Conservation (phyloP, 2,888 invertebrate species). For the Apodemia duryi region DNA sequence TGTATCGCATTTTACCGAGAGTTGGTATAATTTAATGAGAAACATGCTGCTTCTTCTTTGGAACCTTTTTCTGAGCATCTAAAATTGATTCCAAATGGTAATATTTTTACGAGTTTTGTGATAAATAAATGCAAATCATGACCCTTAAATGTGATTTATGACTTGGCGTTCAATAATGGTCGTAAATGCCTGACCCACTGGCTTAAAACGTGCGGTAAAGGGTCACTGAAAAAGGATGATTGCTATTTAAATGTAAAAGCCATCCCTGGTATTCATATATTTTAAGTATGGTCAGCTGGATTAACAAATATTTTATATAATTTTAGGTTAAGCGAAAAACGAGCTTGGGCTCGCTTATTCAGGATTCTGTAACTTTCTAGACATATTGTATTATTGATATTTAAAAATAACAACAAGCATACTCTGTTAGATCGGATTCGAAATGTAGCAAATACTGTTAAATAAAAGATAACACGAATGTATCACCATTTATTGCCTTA, state of each 20-base stretch:
- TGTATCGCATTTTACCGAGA: too few species aligned
- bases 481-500: too few species aligned
- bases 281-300: slow-evolving; percentile 1
- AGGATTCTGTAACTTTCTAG: too few species aligned
- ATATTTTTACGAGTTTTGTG: not conserved
- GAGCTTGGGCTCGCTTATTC: too few species aligned
- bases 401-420: too few species aligned
- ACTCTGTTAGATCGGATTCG: too few species aligned
- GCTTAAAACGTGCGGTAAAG: slow-evolving; percentile 28
- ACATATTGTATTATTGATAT: not conserved
- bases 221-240: slow-evolving; percentile 24
- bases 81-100: too few species aligned
- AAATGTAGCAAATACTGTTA: too few species aligned
- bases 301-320: slow-evolving; percentile 10
- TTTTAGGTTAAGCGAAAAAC: slow-evolving; percentile 3
- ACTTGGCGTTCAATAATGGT: slow-evolving; percentile 23
- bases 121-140: slow-evolving; percentile 27
- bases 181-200: slow-evolving; percentile 21
- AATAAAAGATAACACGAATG: too few species aligned
- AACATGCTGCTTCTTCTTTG: too few species aligned
- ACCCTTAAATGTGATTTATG: slow-evolving; percentile 25
- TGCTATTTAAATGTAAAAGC: slow-evolving; percentile 28
- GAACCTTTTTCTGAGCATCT: too few species aligned
- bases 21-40: too few species aligned
- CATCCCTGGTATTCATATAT: slow-evolving; percentile 22